Conservation (phyloP, 2,797 vertebrate species). For the Columba guinea region DNA sequence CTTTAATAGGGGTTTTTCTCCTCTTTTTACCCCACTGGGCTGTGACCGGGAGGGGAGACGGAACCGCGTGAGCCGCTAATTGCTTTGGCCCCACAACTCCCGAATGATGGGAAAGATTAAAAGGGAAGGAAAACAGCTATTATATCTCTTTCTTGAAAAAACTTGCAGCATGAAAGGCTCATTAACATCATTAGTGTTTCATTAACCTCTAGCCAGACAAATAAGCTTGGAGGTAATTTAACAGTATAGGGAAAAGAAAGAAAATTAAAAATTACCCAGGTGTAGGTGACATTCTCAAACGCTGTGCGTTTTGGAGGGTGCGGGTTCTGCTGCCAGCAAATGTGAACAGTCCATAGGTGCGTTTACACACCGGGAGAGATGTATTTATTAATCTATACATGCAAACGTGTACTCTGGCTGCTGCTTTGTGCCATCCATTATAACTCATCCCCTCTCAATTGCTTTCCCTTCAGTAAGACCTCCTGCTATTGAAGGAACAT, state of each 20-base stretch:
- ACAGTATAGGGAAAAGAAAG: constrained; percentile 43
- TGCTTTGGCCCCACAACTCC: constrained; percentile 79
- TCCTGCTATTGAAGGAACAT: not conserved
- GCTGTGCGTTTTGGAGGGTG: too few relatives aligned
- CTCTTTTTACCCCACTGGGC: constrained; percentile 76
- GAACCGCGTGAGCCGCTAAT: constrained; percentile 68
- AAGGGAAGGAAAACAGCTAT: constrained; percentile 81
- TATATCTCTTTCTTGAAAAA: constrained; percentile 81
- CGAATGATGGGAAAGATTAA: constrained; percentile 76
- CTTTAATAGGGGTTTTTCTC: constrained; percentile 59
- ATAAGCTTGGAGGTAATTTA: constrained; percentile 79
- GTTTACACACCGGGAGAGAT: not conserved
- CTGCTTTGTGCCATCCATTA: not conserved
- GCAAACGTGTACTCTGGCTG: not conserved
- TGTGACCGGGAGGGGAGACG: constrained; percentile 72
- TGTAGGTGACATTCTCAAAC: constrained; percentile 70
- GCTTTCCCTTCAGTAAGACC: not conserved
- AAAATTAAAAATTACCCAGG: constrained; percentile 74
- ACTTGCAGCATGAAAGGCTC: constrained; percentile 76
- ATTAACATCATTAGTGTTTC: constrained; percentile 83
- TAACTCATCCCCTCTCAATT: not conserved
- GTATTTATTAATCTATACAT: not conserved
- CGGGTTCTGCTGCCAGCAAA: too few relatives aligned
- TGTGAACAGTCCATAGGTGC: too few relatives aligned
- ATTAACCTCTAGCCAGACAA: constrained; percentile 83